These are phyloP conservation scores for Neodontobutis hainanensis DNA, from an alignment of 2,113 vertebrate species.

Conservation along the genomic window DNA sequence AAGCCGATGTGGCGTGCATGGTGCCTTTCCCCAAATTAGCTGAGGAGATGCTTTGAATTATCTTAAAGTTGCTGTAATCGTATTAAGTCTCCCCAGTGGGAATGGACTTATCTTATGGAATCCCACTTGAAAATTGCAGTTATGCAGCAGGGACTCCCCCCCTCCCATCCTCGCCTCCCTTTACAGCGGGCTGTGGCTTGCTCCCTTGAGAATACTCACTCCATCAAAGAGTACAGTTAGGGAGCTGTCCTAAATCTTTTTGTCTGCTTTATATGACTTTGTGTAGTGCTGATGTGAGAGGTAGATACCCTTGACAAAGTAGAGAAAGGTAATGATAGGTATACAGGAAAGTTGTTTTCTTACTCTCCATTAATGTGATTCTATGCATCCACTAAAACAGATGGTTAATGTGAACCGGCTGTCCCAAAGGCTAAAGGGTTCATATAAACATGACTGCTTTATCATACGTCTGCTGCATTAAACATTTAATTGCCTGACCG, in stretches of 20 bases:
- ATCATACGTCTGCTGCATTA: constrained; percentile 43
- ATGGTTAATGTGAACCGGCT: neutral
- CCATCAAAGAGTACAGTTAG: constrained; percentile 21
- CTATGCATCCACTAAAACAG: neutral
- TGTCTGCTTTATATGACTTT: constrained; percentile 42
- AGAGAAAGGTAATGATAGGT: neutral
- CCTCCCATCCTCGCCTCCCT: constrained; percentile 33
- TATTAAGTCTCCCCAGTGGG: constrained; percentile 71
- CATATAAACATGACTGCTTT: constrained; percentile 44
- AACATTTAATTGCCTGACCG: constrained; percentile 15
- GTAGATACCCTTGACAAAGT: constrained; percentile 39
- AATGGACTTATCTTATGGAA: constrained; percentile 50
- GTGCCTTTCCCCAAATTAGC: constrained; percentile 67
- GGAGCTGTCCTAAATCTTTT: constrained; percentile 41
- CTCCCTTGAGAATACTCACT: constrained; percentile 39
- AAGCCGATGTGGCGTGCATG: constrained; percentile 69
- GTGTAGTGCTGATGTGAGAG: constrained; percentile 22
- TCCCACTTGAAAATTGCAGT: constrained; percentile 26
- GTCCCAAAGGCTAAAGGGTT: constrained; percentile 57
- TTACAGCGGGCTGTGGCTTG: constrained; percentile 18
- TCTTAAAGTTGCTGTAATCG: constrained; percentile 77
- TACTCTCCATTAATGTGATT: neutral
- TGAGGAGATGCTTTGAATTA: constrained; percentile 71
- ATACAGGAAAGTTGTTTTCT: neutral
- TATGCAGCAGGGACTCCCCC: constrained; percentile 37